Evolutionary conservation across 2,113 vertebrate genomes (phyloP), one percentile per base, ranked within the genome.

Genomic region (Phocoena sinus): DNA sequence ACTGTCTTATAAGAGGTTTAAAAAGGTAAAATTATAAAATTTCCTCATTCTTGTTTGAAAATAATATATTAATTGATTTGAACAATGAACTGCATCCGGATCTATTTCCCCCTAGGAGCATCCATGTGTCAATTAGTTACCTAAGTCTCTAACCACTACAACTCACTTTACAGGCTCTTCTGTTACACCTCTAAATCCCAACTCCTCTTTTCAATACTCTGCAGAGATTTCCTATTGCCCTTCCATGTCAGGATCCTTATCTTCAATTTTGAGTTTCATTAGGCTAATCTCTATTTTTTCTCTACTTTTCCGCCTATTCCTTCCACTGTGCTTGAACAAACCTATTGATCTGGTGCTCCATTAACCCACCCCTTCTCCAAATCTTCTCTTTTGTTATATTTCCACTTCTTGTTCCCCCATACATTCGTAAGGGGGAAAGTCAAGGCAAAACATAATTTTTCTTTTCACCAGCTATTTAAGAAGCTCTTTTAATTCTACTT

Each of bases 401-500:
- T 71, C 56, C 15, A 92, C 56, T n/a, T n/a, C 36, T 87, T 83
- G 25, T 41, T 63, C 15, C 15, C 1, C 6, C 68, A 71, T 50
- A 71, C 25, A 83, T 62, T 77, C 21, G 89, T 26, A 86, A n/a
- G 3, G 2, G 17, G 4, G 11, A 36, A 14, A 13, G 44, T 47
- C 6, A 73, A 65, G 36, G 25, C 41, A 97, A 80, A 97, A 50
- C 7, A 60, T 7, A n/a, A 76, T 33, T 36, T 80, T 89, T 67
- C 26, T 70, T 92, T 60, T 38, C n/a, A n/a, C 31, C 15, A 60
- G 23, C 15, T 44, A 47, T 44, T 84, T 94, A 38, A 74, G 60
- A 62, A 88, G 28, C 11, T 85, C n/a, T 91, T 86, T 58, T 77
- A 94, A 95, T 90, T 81, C 11, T 85, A 89, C 63, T 87, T 94